Base-by-base conservation (phyloP, 2,797 vertebrate species). In the Protonibea diacanthus region DNA sequence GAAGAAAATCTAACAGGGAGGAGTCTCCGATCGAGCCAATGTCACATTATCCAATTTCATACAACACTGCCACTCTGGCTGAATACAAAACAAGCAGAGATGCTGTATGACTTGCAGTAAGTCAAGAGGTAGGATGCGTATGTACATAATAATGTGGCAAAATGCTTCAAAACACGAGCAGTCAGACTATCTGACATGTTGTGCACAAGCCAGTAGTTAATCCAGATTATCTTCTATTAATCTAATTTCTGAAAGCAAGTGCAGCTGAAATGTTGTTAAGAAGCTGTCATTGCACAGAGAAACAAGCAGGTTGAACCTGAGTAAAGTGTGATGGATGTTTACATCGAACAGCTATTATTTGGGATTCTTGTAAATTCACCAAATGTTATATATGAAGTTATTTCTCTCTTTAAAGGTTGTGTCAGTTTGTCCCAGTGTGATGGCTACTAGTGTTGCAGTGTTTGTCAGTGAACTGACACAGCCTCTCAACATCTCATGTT, bases 1-100 rank as follows among this genome's bases (percentile, higher is more conserved):
- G 69, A 17, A 47, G 29, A 11, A 60, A 71, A 44, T 70, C 44
- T 44, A 49, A 56, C 40, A 55, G 14, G 18, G 15, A 18, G 20
- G 20, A 53, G 21, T 66, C 45, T 53, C 33, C 18, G 10, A 15
- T 63, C 12, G 56, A 76, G 12, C 17, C 27, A 60, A 33, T 55
- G 21, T 69, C 18, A 70, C n/a, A 52, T 60, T 51, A 55, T 65
- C 27, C 14, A 49, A 38, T 59, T 69, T 42, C 52, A 70, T 44
- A 71, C 20, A 69, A 17, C 53, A 72, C 33, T 38, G 33, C 33
- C 33, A 14, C n/a, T 47, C n/a, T 13, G 47, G 2, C 48, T 59
- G 47, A 82, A 52, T 47, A 21, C n/a, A 27, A 10, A 56, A 56
- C 27, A 1, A 23, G 42, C 14, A 20, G 7, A 55, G 23, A 33